Base-by-base conservation (phyloP, 2,888 invertebrate species). In the Carabus problematicus region DNA sequence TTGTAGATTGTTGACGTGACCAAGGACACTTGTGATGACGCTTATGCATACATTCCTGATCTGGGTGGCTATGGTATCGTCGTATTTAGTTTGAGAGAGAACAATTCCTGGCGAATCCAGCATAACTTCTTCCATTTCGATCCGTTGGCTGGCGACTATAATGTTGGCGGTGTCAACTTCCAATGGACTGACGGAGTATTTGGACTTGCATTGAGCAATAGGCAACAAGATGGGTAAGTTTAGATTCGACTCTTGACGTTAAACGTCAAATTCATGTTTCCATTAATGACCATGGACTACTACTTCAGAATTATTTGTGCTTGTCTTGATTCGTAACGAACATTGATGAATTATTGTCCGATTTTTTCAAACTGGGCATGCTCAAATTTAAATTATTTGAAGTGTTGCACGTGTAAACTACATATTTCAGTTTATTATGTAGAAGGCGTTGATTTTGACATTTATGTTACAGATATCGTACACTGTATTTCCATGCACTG, bases 111-210 rank as follows among this genome's bases (percentile, higher is more conserved):
- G 90, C 86, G 93, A 49, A 86, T 93, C 40, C 84, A 89, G 70
- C 93, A 94, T 77, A 92, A 93, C 77, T 93, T 87, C 82, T 94
- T 94, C 88, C 88, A 91, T 80, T 92, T 93, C 74, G 93, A 94
- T 77, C 93, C 94, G 0, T 80, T 93, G 18, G 83, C 87, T 75
- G 93, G 93, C 1, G 87, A 91, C 73, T 91, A 90, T 79, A 90
- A 89, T 74, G 87, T 94, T 11, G 90, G 88, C 52, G 93, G 93
- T 4, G 85, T 92, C 18, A 88, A 90, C 77, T 94, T 93, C 86
- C 93, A 93, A 78, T 94, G 93, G 93, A 91, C 91, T 0, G 93
- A 94, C 78, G 93, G 93, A 1, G 86, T 94, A 0, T 93, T 93
- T 75, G 91, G 89, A 12, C 77, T 93, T 72, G 91, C 92, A 1